phyloP scores from a whole-genome alignment of 2,113 vertebrate species.

The Sapajus apella region DNA sequence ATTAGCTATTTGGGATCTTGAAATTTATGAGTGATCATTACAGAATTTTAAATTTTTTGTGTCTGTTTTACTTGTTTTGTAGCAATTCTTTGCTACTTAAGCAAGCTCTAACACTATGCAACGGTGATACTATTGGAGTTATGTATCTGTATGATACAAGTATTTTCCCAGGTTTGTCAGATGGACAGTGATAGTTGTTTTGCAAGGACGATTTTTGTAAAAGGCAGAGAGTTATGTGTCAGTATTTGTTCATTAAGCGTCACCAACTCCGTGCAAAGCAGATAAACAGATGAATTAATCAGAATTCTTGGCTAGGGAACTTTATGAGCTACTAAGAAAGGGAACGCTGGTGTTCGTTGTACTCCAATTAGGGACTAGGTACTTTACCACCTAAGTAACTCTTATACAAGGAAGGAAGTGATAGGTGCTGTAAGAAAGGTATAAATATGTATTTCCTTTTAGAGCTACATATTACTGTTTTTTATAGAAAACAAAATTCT shows the following conservation, averaged over 20 bases:
- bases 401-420: constrained; percentile 13
- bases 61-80: neutral
- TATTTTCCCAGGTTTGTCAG: constrained; percentile 8
- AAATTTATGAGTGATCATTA: neutral
- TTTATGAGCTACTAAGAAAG: neutral
- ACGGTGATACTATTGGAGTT: constrained; percentile 25
- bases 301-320: constrained; percentile 19
- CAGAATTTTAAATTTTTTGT: neutral
- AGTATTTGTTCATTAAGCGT: constrained; percentile 56
- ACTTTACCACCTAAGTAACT: neutral
- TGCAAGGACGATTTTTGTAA: constrained; percentile 11
- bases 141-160: neutral
- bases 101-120: neutral
- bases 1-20: neutral
- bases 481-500: constrained; percentile 24
- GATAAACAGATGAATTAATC: constrained; percentile 50
- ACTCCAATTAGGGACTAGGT: neutral
- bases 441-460: constrained; percentile 49
- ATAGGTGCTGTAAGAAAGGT: constrained; percentile 21
- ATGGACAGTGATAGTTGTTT: constrained; percentile 17
- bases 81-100: constrained; percentile 21
- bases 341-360: neutral
- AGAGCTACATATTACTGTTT: constrained; percentile 7
- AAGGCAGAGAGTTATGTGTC: neutral
- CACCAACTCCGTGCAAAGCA: constrained; percentile 9